Percentiles rank a stretch among this genome's conserved stretches.
Evolutionary conservation across 2,888 invertebrate genomes (phyloP).

Genomic region (Acanthacorydalis orientalis): DNA sequence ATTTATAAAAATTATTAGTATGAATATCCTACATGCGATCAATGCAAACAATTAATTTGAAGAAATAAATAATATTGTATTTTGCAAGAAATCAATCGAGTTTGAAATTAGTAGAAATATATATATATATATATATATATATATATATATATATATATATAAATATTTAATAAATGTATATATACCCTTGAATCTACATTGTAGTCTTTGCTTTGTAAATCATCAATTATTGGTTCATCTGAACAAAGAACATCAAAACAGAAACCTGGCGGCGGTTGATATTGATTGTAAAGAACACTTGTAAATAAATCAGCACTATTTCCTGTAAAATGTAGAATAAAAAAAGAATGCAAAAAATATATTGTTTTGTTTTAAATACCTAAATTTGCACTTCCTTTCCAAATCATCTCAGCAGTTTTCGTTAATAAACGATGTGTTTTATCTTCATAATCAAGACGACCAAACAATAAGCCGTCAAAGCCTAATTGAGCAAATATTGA

Average conservation of each 20-base stretch:
- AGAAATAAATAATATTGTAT: too few relatives aligned
- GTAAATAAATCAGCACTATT: conserved; percentile 60
- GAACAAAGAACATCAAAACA: conserved; percentile 80
- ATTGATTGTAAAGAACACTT: conserved; percentile 64
- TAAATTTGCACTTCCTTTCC: conserved; percentile 56
- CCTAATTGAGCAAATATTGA: conserved; percentile 67
- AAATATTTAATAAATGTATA: conserved; percentile 4
- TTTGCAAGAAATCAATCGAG: too few relatives aligned
- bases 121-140: background rate
- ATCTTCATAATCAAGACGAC: conserved; percentile 76
- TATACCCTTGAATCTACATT: conserved; percentile 62
- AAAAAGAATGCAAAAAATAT: background rate
- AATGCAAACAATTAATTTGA: too few relatives aligned
- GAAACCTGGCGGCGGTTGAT: conserved; percentile 76
- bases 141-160: background rate
- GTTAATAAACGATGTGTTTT: conserved; percentile 39
- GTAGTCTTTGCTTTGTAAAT: conserved; percentile 59
- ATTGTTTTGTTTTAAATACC: conserved; percentile 28
- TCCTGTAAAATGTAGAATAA: conserved; percentile 23
- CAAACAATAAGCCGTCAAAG: conserved; percentile 76
- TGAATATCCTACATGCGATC: too few relatives aligned
- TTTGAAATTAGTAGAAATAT: too few relatives aligned
- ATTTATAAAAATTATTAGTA: too few relatives aligned
- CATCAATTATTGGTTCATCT: conserved; percentile 78
- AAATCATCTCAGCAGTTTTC: conserved; percentile 65